Evolutionary conservation across 1,140 invertebrate species (phyloP), one percentile per base, ranked within the genome.

Genomic region (Drosophila melanogaster): DNA sequence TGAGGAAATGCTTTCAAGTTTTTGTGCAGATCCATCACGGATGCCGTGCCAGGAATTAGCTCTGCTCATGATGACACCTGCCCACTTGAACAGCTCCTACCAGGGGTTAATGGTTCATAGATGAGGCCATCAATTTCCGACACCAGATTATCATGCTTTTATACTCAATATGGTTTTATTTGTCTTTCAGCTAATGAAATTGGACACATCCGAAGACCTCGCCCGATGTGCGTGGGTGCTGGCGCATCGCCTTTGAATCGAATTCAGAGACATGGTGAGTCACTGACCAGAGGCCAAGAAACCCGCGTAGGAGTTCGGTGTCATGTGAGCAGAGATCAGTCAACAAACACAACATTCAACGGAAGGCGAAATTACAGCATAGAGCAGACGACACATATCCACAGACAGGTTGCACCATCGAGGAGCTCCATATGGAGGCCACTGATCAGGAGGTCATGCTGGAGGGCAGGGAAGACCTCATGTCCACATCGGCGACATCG

Each of bases 141-240:
- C 55, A 72, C 38, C 56, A 62, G 35, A 77, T 73, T 73, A 77
- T 77, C 65, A 77, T 60, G 54, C 51, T 46, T 66, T 55, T n/a
- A 35, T 33, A 54, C 40, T 79, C 19, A 59, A 33, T 43, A 30
- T 49, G 41, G 19, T 76, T 75, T 15, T 66, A 30, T 79, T 61
- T 89, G 62, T 89, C 46, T 77, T 87, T 70, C 84, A 87, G 84
- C 76, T 89, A 73, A 79, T 89, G 71, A 83, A 83, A 89, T 56
- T 54, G 69, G 66, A 83, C 75, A 83, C 84, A 75, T 83, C 44
- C 57, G 47, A 46, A 50, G 24, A 59, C 47, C 19, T 26, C 57
- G 59, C 22, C 51, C 66, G 35, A 64, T 60, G 79, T 46, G 70
- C 65, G 75, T 70, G 66, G 64, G 64, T 47, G 62, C 77, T 64